Evolutionary conservation across 2,888 invertebrate species (phyloP), one percentile per base, ranked within the genome.

Genomic region (Ormyrus thymus): DNA sequence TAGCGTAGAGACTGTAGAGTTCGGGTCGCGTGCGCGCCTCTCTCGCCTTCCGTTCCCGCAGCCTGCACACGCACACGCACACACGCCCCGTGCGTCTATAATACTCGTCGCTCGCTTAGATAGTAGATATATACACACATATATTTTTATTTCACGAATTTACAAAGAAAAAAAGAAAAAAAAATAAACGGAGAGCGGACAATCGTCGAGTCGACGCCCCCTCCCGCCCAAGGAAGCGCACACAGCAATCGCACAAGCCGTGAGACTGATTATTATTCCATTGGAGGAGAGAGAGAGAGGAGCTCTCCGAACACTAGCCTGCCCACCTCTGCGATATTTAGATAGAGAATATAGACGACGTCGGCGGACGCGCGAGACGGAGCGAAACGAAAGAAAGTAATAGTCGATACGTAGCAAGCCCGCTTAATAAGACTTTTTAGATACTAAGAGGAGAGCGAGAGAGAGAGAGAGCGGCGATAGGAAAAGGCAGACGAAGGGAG

Each of bases 1-100:
- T 89, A 89, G 87, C 88, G 88, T 87, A 87, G 88, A 88, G 86
- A 87, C 85, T 86, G 88, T 88, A 86, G 87, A 85, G 89, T 86
- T 85, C 87, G 83, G 87, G 86, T 88, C 87, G 81, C 77, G 58
- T 29, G 66, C 62, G 53, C 29, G 59, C 8, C 66, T 74, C 74
- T 65, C 64, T 53, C 72, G 13, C 45, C 29, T 51, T 45, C 13
- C 6, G 45, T 11, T 15, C 48, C 69, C 15, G 7, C 7, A 13
- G 2, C 68, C 43, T 7, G 11, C 53, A 7, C 70, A 5, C 70
- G 50, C 65, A 48, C 66, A 1, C 53, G 50, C n/a, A 10, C 62
- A 11, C 62, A 50, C 62, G 43, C 13, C 4, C 55, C 50, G 13
- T 46, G 50, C 6, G 11, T 7, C 11, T 11, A 4, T 1, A 29